Base-by-base conservation (phyloP, 2,113 vertebrate genomes). In the Canis aureus region DNA sequence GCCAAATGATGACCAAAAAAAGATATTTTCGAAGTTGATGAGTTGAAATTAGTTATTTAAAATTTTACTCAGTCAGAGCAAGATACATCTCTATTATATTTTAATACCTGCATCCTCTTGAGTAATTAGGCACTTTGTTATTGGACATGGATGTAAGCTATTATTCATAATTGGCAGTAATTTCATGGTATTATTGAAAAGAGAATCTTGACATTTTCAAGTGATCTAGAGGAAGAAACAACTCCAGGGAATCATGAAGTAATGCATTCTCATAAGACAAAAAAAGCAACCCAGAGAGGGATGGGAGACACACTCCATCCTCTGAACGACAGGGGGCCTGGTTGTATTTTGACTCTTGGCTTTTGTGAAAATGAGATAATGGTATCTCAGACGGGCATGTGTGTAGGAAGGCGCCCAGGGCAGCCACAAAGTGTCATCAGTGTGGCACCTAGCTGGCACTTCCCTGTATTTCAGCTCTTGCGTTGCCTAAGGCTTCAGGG, bases 41-140 rank as follows among this genome's bases (percentile, higher is more conserved):
- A 87, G 0, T 62, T 90, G 12, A 92, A 91, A 79, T 73, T 12
- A 89, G 53, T 71, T 51, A 81, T 23, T 80, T 92, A 91, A 89
- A 95, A 59, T 89, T 78, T 51, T 3, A 82, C 16, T 89, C 3
- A 29, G 19, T 80, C 35, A 92, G 8, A 4, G 22, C 91, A 69
- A 71, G 11, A 53, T 74, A 10, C 13, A 53, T 23, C 2, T 89
- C 32, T 32, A 20, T 29, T 49, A 59, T 51, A 55, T 23, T 49
- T 90, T 60, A 93, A 81, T 57, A 43, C 1, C 0, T 71, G 92
- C 7, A 66, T 74, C 1, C 6, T 94, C 43, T 74, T 83, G 11
- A 85, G 85, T 32, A 89, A n/a, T 76, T 91, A 78, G 15, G 27
- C 20, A 35, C 23, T 51, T 82, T 16, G 27, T 80, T 71, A 38